Conservation (phyloP, 2,797 vertebrate species). For the Peromyscus nudipes region DNA sequence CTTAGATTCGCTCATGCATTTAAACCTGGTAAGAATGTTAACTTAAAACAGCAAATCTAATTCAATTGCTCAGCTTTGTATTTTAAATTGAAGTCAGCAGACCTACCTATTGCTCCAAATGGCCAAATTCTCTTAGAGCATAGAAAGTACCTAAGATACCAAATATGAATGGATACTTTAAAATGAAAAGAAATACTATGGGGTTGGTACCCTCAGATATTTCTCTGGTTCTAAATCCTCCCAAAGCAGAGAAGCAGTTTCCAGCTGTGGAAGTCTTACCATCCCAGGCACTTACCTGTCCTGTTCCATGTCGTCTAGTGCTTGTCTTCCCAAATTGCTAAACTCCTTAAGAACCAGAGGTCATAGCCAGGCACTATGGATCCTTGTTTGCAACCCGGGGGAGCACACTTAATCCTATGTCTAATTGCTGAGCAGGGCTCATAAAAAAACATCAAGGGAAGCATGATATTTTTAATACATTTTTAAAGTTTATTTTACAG, state of each 20-base stretch:
- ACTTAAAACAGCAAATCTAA: slow-evolving; percentile 66
- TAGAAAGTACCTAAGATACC: background rate
- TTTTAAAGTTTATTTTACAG: background rate
- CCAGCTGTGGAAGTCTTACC: background rate
- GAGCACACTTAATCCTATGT: background rate
- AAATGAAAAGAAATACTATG: background rate
- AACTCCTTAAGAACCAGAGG: background rate
- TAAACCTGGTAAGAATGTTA: slow-evolving; percentile 18
- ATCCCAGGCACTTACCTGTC: background rate
- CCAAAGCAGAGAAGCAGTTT: background rate
- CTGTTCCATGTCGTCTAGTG: background rate
- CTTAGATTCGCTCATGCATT: slow-evolving; percentile 27
- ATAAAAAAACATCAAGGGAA: background rate
- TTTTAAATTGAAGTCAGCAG: slow-evolving; percentile 38
- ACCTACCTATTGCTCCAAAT: background rate
- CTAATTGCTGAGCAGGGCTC: background rate
- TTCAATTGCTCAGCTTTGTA: background rate
- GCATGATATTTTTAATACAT: no score
- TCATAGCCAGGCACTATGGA: no score
- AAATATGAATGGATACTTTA: background rate
- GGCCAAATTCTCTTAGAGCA: background rate
- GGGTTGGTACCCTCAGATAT: background rate
- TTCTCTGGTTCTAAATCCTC: slow-evolving; percentile 24
- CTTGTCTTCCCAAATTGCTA: background rate
- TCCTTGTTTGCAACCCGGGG: background rate